Base-by-base conservation (phyloP, 2,888 invertebrate genomes). In the Cheilosia vernalis region DNA sequence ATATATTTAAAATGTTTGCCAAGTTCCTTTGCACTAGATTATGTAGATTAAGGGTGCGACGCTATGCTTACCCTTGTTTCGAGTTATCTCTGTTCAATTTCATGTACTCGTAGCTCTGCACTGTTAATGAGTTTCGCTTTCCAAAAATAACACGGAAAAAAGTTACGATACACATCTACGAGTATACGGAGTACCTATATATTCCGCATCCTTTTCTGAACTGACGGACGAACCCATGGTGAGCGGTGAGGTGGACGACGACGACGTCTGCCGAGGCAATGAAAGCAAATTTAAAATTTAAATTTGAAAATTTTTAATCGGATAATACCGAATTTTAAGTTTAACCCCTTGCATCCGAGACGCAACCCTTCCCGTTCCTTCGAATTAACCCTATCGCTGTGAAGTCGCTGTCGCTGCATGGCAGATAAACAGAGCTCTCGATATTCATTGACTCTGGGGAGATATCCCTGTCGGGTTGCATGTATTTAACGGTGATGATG, bases 221-320 rank as follows among this genome's bases (percentile, higher is more conserved):
- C 44, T 15, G n/a, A 49, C 7, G 17, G n/a, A 10, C 33, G 19
- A 53, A 44, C 7, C 63, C 30, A 40, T 70, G 70, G 17, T 61
- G 47, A 15, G 30, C 9, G 53, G 49, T 24, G 19, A 13, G 21
- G 21, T 13, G 49, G 21, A 24, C 10, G 64, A 72, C 64, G 21
- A 24, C 10, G 64, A 72, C 64, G 79, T 79, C 79, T 79, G 79
- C 64, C n/a, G 64, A 63, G 64, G 72, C 60, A 66, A 60, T 79
- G 63, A 79, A 72, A 64, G 56, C 19, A 33, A 79, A 79, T 80
- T 80, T 60, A 80, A 80, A 80, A 73, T 80, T 80, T 73, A 80
- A 80, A 80, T 80, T 80, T 80, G 72, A 80, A 80, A 80, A 80
- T 80, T 73, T 72, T 80, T 80, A 80, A 80, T 80, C 79, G 79